A percentile compares a stretch with the other conserved stretches of the same genome.
Conservation (phyloP, 2,888 invertebrate genomes). For the Busseola fusca region DNA sequence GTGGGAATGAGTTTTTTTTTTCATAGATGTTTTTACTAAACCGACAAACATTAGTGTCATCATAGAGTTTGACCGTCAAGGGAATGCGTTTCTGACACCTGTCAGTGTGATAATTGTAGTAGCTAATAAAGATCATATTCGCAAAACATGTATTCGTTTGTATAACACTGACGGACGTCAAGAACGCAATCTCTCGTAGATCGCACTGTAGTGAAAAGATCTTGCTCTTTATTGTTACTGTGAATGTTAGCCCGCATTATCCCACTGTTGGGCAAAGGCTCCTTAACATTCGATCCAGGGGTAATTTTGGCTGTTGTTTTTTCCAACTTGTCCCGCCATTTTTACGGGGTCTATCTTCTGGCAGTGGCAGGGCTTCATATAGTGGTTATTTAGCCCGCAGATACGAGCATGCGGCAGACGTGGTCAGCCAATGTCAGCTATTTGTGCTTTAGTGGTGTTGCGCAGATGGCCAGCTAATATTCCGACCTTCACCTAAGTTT, state of each 20-base stretch:
- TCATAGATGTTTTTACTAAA: background rate
- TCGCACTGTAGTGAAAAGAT: background rate
- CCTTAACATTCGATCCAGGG: background rate
- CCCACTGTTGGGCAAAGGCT: background rate
- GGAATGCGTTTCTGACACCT: no score
- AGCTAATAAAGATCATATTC: no score
- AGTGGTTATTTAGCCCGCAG: background rate
- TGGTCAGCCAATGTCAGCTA: no score
- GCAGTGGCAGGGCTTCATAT: background rate
- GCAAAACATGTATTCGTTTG: no score
- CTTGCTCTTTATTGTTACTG: background rate
- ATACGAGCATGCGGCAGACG: background rate
- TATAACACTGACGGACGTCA: no score
- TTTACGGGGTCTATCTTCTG: background rate
- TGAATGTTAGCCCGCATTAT: background rate
- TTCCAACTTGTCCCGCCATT: background rate
- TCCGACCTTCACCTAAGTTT: no score
- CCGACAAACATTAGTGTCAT: background rate
- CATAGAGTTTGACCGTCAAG: no score
- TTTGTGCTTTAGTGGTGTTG: background rate
- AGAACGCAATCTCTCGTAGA: no score
- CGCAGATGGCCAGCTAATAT: background rate
- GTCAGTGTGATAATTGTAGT: no score
- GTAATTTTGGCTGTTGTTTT: background rate
- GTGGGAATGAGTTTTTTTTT: constrained; percentile 11